Evolutionary conservation across 2,113 vertebrate species (phyloP).

Genomic region (Gadus chalcogrammus): DNA sequence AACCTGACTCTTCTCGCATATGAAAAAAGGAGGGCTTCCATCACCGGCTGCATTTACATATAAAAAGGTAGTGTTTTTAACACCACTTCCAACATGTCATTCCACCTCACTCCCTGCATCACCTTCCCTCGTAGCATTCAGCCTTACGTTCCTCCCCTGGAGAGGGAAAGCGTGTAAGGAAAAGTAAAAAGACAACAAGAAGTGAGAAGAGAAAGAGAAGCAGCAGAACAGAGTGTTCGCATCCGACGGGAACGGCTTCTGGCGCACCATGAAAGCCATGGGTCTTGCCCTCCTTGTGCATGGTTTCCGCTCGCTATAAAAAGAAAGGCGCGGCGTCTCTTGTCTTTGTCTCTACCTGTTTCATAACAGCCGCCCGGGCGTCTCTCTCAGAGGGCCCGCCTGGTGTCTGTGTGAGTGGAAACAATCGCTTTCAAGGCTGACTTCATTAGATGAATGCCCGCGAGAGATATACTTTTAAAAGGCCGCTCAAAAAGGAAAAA

Average conservation of each 20-base stretch:
- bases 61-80: slow-evolving; percentile 46
- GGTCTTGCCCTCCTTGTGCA: slow-evolving; percentile 40
- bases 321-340: slow-evolving; percentile 25
- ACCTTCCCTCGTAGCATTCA: not conserved
- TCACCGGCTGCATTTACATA: slow-evolving; percentile 62
- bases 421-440: slow-evolving; percentile 59
- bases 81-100: slow-evolving; percentile 31
- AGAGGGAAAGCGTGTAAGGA: slow-evolving; percentile 44
- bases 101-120: slow-evolving; percentile 24
- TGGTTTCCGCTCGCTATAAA: slow-evolving; percentile 37
- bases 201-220: slow-evolving; percentile 16
- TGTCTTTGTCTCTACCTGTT: slow-evolving; percentile 48
- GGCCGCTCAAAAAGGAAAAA: slow-evolving; percentile 37
- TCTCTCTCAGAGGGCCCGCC: slow-evolving; percentile 42
- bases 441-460: slow-evolving; percentile 61
- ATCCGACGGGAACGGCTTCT: slow-evolving; percentile 39
- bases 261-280: slow-evolving; percentile 54
- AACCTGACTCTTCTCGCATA: slow-evolving; percentile 29
- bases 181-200: slow-evolving; percentile 6
- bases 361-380: slow-evolving; percentile 48
- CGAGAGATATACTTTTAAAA: slow-evolving; percentile 58
- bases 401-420: slow-evolving; percentile 45
- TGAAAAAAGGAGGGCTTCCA: slow-evolving; percentile 39
- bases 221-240: slow-evolving; percentile 21
- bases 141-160: not conserved